phyloP scores from a whole-genome alignment of 2,113 vertebrate species.

The Anas platyrhynchos region DNA sequence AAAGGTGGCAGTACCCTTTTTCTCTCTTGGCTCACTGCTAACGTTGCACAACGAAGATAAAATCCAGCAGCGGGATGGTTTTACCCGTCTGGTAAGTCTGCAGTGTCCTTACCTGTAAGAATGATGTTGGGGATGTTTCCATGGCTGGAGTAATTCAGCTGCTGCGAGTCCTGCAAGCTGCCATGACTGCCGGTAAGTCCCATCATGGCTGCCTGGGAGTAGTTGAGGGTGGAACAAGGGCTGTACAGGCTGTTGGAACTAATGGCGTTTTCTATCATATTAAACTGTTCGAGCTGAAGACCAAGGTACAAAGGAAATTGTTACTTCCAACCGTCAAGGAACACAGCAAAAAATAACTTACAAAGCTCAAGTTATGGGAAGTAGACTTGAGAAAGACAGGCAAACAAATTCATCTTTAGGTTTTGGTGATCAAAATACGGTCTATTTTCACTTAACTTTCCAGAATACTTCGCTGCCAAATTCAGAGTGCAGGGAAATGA shows the following conservation, averaged over 20 bases:
- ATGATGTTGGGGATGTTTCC: constrained; percentile 98
- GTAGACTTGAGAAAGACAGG: neutral
- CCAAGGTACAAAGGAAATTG: neutral
- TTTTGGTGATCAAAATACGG: neutral
- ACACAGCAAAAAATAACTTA: neutral
- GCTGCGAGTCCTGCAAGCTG: constrained; percentile 88
- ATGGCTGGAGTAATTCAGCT: constrained; percentile 89
- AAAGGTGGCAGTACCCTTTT: neutral
- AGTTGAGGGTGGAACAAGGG: constrained; percentile 95
- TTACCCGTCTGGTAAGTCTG: rapidly evolving
- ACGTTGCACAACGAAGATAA: rapidly evolving
- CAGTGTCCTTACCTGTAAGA: constrained; percentile 86
- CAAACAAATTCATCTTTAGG: constrained; percentile 62
- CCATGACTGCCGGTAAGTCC: constrained; percentile 89
- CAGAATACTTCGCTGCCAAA: neutral
- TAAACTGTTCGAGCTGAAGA: constrained; percentile 95
- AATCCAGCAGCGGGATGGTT: neutral
- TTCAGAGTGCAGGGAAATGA: neutral
- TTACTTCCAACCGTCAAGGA: neutral
- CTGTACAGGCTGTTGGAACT: constrained; percentile 92
- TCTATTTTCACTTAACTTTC: neutral
- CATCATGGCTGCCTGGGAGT: constrained; percentile 98
- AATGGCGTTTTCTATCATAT: constrained; percentile 95
- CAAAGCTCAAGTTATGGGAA: neutral
- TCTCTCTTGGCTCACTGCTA: neutral